Evolutionary conservation across 1,140 invertebrate species (phyloP), one percentile per base, ranked within the genome.

Genomic region (Diabrotica undecimpunctata): DNA sequence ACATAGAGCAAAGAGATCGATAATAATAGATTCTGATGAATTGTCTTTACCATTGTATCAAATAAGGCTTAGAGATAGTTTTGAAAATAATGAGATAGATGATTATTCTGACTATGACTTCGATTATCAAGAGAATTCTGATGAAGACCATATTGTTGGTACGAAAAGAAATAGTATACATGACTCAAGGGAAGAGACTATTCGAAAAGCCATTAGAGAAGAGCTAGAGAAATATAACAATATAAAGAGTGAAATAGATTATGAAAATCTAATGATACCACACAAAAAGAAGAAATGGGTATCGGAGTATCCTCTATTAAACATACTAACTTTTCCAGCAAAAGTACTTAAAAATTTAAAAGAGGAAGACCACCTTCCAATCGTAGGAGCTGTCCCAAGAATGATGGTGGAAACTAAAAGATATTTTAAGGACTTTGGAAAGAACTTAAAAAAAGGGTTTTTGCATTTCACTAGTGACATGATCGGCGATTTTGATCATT

Each of bases 401-500:
- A 13, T 73, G 39, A 50, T 73, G 3, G 54, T 64, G 8, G 64
- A 57, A 8, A 63, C 71, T 10, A 73, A 71, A 51, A 59, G 51
- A 52, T 69, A 66, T 62, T 70, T 73, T 14, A 66, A 58, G 53
- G 69, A 71, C 39, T 70, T 73, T 57, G 66, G 68, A 10, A 66
- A 65, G 53, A 70, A 73, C 39, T 64, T 71, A 35, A 66, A 73
- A 5, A 73, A 65, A 46, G 62, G 66, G 14, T 58, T 66, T 7
- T 54, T 71, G 52, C 55, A 73, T 55, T 58, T 71, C 11, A 66
- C 67, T 7, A 73, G 72, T 60, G 64, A 73, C 39, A 35, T 71
- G 10, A 68, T 71, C 5, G 72, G 72, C 8, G 70, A 73, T 55
- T 71, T 71, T 60, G 68, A 71, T 50, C 35, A 71, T 37, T 11